Evolutionary conservation across 2,113 vertebrate genomes (phyloP).

Genomic region (Callocephalon fimbriatum): DNA sequence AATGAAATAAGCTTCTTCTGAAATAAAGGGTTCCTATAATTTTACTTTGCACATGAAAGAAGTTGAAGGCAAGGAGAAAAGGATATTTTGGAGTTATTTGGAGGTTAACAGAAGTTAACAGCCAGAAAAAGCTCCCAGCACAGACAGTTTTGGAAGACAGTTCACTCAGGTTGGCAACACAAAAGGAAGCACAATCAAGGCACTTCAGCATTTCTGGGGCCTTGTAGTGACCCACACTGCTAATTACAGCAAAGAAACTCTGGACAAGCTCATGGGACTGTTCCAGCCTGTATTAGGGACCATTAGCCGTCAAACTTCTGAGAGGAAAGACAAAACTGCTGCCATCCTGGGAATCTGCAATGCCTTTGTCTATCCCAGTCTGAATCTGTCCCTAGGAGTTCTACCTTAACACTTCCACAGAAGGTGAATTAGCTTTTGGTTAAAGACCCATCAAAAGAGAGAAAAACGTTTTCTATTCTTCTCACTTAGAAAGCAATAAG

Average conservation of each 20-base stretch:
- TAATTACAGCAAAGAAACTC: background rate
- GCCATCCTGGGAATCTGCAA: background rate
- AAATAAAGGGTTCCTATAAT: background rate
- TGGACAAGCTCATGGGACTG: background rate
- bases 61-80: background rate
- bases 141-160: background rate
- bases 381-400: background rate
- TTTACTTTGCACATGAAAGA: background rate
- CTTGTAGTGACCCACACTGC: background rate
- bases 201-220: background rate
- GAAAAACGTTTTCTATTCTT: background rate
- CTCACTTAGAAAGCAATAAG: background rate
- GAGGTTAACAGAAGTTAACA: background rate
- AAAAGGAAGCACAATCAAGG: background rate
- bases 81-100: background rate
- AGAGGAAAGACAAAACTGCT: background rate
- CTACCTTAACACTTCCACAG: background rate
- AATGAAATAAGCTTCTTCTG: background rate
- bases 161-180: rapidly evolving
- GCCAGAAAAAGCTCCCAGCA: background rate
- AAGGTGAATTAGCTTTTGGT: background rate
- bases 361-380: background rate
- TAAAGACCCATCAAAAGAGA: background rate
- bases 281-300: background rate
- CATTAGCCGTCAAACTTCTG: background rate